Evolutionary conservation across 2,797 vertebrate genomes (phyloP).

Genomic region (Cossypha polioptera): DNA sequence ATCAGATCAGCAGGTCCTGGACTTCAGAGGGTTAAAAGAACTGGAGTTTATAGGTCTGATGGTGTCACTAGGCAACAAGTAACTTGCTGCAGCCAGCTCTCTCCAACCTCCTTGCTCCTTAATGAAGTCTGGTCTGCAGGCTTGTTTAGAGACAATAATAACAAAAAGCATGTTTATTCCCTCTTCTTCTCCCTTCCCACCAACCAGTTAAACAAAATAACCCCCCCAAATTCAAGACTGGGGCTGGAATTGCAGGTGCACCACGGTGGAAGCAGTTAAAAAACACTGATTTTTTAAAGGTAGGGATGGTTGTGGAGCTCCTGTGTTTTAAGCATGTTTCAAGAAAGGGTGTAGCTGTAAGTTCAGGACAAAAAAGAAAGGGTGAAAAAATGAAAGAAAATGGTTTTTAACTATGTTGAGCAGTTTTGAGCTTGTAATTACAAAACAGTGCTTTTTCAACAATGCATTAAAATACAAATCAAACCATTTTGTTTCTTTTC

Average conservation of each 20-base stretch:
- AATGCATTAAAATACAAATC: not conserved
- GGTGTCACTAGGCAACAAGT: constrained; percentile 68
- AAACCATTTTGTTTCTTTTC: not conserved
- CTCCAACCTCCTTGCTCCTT: constrained; percentile 8
- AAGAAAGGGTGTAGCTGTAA: not conserved
- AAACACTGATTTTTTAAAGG: not conserved
- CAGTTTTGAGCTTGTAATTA: not conserved
- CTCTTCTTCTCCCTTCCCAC: not conserved
- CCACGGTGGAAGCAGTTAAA: not conserved
- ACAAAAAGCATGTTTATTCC: not conserved
- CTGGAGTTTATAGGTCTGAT: constrained; percentile 39
- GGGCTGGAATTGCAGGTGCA: not conserved
- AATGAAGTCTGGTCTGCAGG: not conserved
- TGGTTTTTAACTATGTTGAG: not conserved
- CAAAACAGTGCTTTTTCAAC: not conserved
- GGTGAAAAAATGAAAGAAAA: not conserved
- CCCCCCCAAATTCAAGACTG: fast-evolving
- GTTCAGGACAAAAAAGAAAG: not conserved
- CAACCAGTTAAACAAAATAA: not conserved
- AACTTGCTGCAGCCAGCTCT: constrained; percentile 46
- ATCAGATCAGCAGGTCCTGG: not conserved
- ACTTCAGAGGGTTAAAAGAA: constrained; percentile 23
- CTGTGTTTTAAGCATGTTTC: not conserved
- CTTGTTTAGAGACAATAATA: not conserved
- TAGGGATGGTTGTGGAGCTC: not conserved